Evolutionary conservation across 2,113 vertebrate species (phyloP), one percentile per base, ranked within the genome.

Genomic region (Acrocephalus arundinaceus): DNA sequence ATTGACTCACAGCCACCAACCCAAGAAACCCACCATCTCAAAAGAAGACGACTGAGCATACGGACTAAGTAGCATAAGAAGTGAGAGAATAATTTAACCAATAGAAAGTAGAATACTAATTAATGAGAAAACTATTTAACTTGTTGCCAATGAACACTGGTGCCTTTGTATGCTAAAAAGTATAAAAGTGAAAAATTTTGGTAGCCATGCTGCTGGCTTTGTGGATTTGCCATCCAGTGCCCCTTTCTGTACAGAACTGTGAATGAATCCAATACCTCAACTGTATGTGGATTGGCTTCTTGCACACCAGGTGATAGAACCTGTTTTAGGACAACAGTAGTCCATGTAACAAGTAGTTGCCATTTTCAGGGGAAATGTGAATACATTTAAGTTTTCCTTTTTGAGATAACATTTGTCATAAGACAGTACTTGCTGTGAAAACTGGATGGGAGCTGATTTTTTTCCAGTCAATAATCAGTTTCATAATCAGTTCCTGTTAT

Each of bases 401-500:
- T 61, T 88, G 23, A 85, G 41, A 71, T 80, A 88, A 92, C 43
- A 43, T 61, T 91, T 83, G 51, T 77, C 63, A 43, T 85, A 87
- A 66, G 87, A 85, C 79, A 79, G 74, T 39, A 54, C 79, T 82
- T 70, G 62, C 81, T 88, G 76, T 91, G 86, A 91, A 90, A 83
- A 78, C 31, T 85, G 70, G 65, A 94, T 57, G 75, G 84, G 73
- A 71, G 62, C 57, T 76, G 55, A 83, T 52, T 89, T 75, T 80
- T 63, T 91, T 59, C 43, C 52, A 58, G 63, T 88, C 78, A 77
- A 37, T 61, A 68, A 39, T 90, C 95, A 76, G 68, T 87, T 94
- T 95, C 81, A 89, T 57, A 91, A 88, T 91, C 62, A 67, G 75
- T 83, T 75, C 72, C 89, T 88, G 63, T 80, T 75, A 54, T 27